Evolutionary conservation across 2,797 vertebrate species (phyloP), one percentile per base, ranked within the genome.

Genomic region (Cephalopachus bancanus): DNA sequence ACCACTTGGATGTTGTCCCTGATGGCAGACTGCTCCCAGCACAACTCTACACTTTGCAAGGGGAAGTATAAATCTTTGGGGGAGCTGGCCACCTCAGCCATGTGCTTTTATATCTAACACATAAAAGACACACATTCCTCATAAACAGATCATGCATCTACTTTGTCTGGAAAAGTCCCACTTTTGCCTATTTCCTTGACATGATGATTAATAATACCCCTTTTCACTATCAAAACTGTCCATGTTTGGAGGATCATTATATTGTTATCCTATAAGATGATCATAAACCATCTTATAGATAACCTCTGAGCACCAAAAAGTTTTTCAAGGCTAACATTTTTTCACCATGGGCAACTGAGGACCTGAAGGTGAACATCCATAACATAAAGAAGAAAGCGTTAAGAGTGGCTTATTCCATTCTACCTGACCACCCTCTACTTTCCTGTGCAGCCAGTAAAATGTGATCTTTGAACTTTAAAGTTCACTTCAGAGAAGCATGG

Each of bases 121-220:
- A 67, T 28, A 16, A 75, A 88, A 92, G 24, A 28, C 1, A 49
- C 4, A n/a, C 11, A 12, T 55, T 85, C 15, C 74, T 79, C 72
- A 64, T 33, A 69, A 55, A 37, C 10, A 65, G 16, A 64, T 3
- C 4, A 12, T 86, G 9, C 44, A 10, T 85, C 62, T 71, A 71
- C 8, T 16, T 19, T 26, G 8, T 72, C 26, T 71, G n/a, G 28
- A 24, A 92, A 90, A 62, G n/a, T 44, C 30, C 10, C 33, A 11
- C 51, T 80, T 94, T 93, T 93, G 53, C 51, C 24, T 64, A 17
- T 75, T 75, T 79, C 83, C 57, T n/a, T 83, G 57, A 12, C n/a
- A 72, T 85, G 79, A 44, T 44, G 78, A 85, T 28, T 88, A 91
- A 79, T 80, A 94, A 75, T 17, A 30, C 1, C 7, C 17, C n/a